Base-by-base conservation (phyloP, 2,797 vertebrate species). In the Phataginus tricuspis region DNA sequence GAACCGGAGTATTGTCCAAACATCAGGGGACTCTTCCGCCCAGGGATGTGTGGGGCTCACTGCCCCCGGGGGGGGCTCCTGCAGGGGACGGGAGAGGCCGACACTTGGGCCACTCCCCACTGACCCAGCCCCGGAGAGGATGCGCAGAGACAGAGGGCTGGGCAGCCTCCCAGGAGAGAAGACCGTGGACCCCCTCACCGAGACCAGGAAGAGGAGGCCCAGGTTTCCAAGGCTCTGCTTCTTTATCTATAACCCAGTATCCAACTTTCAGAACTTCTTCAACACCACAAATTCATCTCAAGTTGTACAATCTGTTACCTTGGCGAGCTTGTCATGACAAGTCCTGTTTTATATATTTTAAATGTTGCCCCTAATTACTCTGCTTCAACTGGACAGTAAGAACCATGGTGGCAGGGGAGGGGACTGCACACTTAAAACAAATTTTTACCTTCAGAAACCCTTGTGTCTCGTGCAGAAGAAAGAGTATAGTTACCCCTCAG, bases 191-290 rank as follows among this genome's bases (percentile, higher is more conserved):
- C 27, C 23, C 1, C 15, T 63, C 51, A 51, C 21, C 49, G 19
- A 42, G 82, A 75, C 78, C 15, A 86, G 64, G 14, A 9, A 92
- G 45, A 95, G 39, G 61, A 80, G 68, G 92, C 45, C 4, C 68
- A 89, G 78, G 29, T 18, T 95, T 92, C 79, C 59, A 42, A 15
- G 77, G 42, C 63, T 97, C 94, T 85, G 86, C 7, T 71, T 92
- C 74, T 98, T 96, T 90, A 96, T 95, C 95, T 84, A 66, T 90
- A 87, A 98, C 31, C 21, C 88, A 64, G 83, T 42, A 74, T 61
- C 88, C 64, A 95, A 55, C 66, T 79, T 97, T 92, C 92, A 51
- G 92, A 75, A 96, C 79, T 34, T 95, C 87, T 37, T 78, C 45
- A 87, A 87, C 39, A 83, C 74, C 49, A 84, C 59, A 53, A 75